phyloP scores from a whole-genome alignment of 2,888 invertebrate species.

The Anoplius nigerrimus region DNA sequence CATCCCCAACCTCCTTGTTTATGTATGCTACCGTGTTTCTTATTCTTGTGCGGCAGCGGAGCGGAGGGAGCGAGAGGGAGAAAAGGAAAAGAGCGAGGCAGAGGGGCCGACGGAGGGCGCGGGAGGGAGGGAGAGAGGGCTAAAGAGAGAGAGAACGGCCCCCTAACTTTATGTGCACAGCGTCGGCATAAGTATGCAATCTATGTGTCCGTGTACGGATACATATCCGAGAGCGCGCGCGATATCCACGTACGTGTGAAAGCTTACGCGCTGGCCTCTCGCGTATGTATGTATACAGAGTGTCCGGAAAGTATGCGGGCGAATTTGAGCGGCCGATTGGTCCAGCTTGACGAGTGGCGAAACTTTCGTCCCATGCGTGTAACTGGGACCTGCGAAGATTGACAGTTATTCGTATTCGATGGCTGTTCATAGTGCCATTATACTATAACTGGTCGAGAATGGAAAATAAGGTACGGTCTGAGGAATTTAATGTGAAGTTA shows the following conservation, averaged over 20 bases:
- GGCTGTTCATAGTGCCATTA: too few relatives aligned
- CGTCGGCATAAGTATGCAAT: constrained; percentile 73
- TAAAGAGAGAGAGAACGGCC: constrained; percentile 50
- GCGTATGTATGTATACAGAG: constrained; percentile 12
- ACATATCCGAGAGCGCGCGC: constrained; percentile 28
- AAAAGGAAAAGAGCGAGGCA: constrained; percentile 2
- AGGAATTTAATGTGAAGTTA: too few relatives aligned
- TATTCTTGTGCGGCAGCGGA: constrained; percentile 73
- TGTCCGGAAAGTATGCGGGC: not conserved
- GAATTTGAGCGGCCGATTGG: not conserved
- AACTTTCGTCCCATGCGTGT: too few relatives aligned
- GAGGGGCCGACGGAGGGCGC: constrained; percentile 9
- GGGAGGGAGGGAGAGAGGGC: constrained; percentile 12
- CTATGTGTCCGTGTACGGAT: constrained; percentile 57
- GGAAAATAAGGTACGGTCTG: too few relatives aligned
- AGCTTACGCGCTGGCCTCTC: not conserved
- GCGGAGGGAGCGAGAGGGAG: constrained; percentile 45
- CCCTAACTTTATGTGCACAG: constrained; percentile 74
- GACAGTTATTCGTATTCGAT: too few relatives aligned
- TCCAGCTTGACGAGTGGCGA: not conserved
- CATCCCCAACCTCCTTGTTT: constrained; percentile 75
- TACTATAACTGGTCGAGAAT: too few relatives aligned
- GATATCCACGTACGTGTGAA: constrained; percentile 19
- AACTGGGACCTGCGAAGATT: too few relatives aligned
- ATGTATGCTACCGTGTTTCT: constrained; percentile 75